Evolutionary conservation across 1,140 invertebrate genomes (phyloP).

Genomic region (Diabrotica virgifera): DNA sequence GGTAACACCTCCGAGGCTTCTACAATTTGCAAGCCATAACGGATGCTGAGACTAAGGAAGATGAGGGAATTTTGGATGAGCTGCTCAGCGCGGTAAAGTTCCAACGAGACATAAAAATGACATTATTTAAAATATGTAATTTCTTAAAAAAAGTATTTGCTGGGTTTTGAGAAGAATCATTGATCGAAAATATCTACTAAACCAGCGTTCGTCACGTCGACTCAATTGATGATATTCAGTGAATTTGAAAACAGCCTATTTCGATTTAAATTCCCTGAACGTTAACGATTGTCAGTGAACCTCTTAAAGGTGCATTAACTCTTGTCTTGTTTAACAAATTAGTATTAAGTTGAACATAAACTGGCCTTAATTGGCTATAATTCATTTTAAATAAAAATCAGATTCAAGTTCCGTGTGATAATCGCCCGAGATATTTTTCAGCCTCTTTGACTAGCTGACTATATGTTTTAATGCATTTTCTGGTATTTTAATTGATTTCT

Average conservation of each 20-base stretch:
- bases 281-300: conserved; percentile 13
- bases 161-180: no score
- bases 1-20: no score
- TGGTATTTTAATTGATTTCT: background rate
- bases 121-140: no score
- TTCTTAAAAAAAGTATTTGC: no score
- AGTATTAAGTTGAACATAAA: conserved; percentile 22
- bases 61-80: no score
- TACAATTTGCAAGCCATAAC: no score
- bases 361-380: conserved; percentile 20
- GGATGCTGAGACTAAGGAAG: no score
- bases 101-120: no score
- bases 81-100: no score
- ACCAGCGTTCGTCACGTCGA: no score
- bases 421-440: background rate
- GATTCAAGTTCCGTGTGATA: conserved; percentile 12
- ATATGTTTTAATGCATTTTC: background rate
- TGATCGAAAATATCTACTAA: no score
- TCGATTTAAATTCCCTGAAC: conserved; percentile 5
- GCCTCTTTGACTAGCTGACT: conserved; percentile 5
- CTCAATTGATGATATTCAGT: background rate
- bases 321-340: conserved; percentile 23
- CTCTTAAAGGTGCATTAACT: conserved; percentile 22
- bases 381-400: conserved; percentile 18
- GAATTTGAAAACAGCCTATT: background rate